Base-by-base conservation (phyloP, 2,113 vertebrate species). In the Ivindomyrus marchei region DNA sequence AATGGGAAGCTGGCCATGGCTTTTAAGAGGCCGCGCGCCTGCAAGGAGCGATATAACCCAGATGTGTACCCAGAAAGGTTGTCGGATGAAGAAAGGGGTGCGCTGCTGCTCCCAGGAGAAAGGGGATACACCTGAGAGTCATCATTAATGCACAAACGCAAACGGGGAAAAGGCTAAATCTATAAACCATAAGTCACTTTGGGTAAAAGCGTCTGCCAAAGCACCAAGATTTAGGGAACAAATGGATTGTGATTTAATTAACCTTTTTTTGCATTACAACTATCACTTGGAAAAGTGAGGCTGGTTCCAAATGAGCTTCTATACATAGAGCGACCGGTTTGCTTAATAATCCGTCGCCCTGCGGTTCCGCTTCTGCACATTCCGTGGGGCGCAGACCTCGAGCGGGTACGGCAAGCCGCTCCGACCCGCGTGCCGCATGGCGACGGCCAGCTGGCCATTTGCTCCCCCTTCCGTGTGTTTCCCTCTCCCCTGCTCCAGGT, bases 221-320 rank as follows among this genome's bases (percentile, higher is more conserved):
- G 17, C 74, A 80, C 74, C 74, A 19, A 80, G 74, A 42, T 80
- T 80, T 80, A 42, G 74, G 74, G 36, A 39, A 80, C 15, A 42
- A 80, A 80, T 80, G 74, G 74, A 42, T 80, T 19, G 74, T 80
- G 36, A 80, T 80, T 80, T 80, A 80, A 80, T 80, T 80, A 80
- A 80, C 74, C 74, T 80, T 80, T 39, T 66, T 80, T 80, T 80
- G 74, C 74, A 80, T 80, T 80, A 80, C 36, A 42, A 80, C 74
- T 80, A 42, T 80, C n/a, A 70, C 62, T 70, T 39, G 74, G 39
- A 80, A 80, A 80, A 80, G 36, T 80, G 74, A 42, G 36, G 74
- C 74, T 19, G 74, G 74, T 80, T 36, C 74, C 31, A 80, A 80
- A 80, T 42, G 31, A 80, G 74, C 31, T 80, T 80, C 74, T 80